Percentiles rank a stretch among this genome's conserved stretches.
Evolutionary conservation across 2,888 invertebrate genomes (phyloP).

Genomic region (Pollenia angustigena): DNA sequence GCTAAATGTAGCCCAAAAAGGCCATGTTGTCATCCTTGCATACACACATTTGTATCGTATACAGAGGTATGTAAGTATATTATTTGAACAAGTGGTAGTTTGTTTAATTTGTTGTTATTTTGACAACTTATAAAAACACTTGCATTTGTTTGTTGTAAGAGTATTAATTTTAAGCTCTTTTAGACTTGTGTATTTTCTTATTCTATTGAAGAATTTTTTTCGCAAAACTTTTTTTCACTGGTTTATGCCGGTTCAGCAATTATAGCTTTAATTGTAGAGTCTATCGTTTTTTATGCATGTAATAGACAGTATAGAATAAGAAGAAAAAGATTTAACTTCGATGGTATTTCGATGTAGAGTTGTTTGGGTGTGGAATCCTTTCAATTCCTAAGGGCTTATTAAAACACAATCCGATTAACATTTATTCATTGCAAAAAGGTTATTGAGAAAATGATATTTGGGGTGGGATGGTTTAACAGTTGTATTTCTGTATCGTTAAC

Average conservation of each 20-base stretch:
- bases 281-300: not conserved
- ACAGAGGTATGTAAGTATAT: not conserved
- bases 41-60: too few relatives aligned
- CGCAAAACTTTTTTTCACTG: not conserved
- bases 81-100: slow-evolving; percentile 57
- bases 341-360: not conserved
- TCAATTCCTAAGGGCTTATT: slow-evolving; percentile 74
- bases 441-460: slow-evolving; percentile 36
- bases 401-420: slow-evolving; percentile 75
- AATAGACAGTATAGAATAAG: not conserved
- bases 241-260: slow-evolving; percentile 37
- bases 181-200: slow-evolving; percentile 31
- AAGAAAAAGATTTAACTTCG: not conserved
- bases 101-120: slow-evolving; percentile 60
- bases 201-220: slow-evolving; percentile 50
- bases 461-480: slow-evolving; percentile 12
- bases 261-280: slow-evolving; percentile 27
- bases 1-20: too few relatives aligned
- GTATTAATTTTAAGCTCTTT: slow-evolving; percentile 67
- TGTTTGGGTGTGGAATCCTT: slow-evolving; percentile 24
- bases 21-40: too few relatives aligned
- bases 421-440: slow-evolving; percentile 53
- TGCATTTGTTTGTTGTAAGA: slow-evolving; percentile 63
- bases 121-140: slow-evolving; percentile 50
- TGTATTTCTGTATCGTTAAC: not conserved